Percentiles rank a stretch among this genome's conserved stretches.
phyloP scores from a whole-genome alignment of 92 coral and sea anemone species.

The Paramuricea clavata region DNA sequence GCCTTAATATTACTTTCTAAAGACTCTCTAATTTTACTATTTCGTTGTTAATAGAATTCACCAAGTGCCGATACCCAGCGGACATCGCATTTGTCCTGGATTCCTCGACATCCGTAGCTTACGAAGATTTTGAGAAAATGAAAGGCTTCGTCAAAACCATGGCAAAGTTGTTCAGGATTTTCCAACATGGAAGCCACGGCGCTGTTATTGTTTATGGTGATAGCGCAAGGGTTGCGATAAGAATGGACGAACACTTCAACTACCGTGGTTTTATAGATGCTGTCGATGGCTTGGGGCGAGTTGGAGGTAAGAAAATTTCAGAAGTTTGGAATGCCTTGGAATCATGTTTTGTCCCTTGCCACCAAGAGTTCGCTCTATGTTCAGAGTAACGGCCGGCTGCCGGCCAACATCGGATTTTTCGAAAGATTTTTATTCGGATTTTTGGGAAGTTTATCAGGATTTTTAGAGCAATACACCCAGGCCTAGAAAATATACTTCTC shows the following conservation, averaged over 20 bases:
- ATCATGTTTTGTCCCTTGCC: too few relatives aligned
- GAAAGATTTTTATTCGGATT: too few relatives aligned
- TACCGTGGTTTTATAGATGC: conserved; percentile 42
- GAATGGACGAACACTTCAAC: conserved; percentile 10
- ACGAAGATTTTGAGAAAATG: conserved; percentile 10
- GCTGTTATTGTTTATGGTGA: conserved; percentile 22
- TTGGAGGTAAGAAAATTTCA: conserved; percentile 40
- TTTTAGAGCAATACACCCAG: too few relatives aligned
- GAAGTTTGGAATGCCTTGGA: too few relatives aligned
- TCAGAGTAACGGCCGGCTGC: too few relatives aligned
- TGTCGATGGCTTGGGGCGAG: conserved; percentile 25
- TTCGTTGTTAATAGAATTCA: background rate
- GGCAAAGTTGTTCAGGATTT: conserved; percentile 28
- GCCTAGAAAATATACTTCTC: too few relatives aligned
- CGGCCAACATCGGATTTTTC: too few relatives aligned
- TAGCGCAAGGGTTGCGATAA: background rate
- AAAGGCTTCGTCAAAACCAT: conserved; percentile 18
- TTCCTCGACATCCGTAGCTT: conserved; percentile 1
- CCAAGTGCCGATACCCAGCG: conserved; percentile 26
- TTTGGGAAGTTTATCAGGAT: too few relatives aligned
- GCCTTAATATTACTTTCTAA: too few relatives aligned
- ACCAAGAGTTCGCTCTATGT: too few relatives aligned
- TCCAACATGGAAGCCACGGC: conserved; percentile 19
- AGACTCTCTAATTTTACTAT: background rate
- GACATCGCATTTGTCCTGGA: conserved; percentile 35